Base-by-base conservation (phyloP, 1,140 invertebrate genomes). In the Pseudomyrmex concolor region DNA sequence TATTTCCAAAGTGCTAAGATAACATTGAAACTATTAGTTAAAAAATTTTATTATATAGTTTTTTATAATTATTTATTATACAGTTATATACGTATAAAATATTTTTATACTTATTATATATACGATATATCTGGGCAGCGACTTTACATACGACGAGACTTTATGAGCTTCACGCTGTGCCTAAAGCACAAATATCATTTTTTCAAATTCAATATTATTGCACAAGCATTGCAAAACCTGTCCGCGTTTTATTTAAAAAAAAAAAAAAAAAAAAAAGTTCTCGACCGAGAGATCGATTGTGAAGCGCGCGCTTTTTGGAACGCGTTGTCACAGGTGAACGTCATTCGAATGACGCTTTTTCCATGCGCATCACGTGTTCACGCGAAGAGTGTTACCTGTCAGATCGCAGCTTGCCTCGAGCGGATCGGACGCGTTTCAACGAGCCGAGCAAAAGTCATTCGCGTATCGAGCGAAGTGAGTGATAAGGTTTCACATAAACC, bases 341-440 rank as follows among this genome's bases (percentile, higher is more conserved):
- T 70, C 66, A 70, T 19, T 60, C 10, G 43, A 55, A 15, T 80
- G 66, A 80, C 66, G 59, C 51, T 70, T 70, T 66, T 34, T 7
- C 76, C 76, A 70, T 55, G 76, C 64, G 51, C 76, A 70, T 87
- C 84, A 86, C 85, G 66, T 72, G 86, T 86, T 34, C 74, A 43
- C 55, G 25, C 64, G 62, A 50, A 34, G 22, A 12, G 50, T 13
- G 45, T 62, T 86, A 89, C 87, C 87, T 89, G 87, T 88, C 86
- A 86, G 84, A 88, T 84, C 48, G 78, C 34, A 62, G 86, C 74
- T 60, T 64, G 48, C 48, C 59, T 76, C 73, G 78, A 78, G 73
- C 67, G 68, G 25, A 54, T 84, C 84, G 71, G 67, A 59, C 22
- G 87, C 78, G 85, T 88, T 82, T 78, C 84, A 78, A 70, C 50